Conservation (phyloP, 2,113 vertebrate genomes). For the Pontoporia blainvillei region DNA sequence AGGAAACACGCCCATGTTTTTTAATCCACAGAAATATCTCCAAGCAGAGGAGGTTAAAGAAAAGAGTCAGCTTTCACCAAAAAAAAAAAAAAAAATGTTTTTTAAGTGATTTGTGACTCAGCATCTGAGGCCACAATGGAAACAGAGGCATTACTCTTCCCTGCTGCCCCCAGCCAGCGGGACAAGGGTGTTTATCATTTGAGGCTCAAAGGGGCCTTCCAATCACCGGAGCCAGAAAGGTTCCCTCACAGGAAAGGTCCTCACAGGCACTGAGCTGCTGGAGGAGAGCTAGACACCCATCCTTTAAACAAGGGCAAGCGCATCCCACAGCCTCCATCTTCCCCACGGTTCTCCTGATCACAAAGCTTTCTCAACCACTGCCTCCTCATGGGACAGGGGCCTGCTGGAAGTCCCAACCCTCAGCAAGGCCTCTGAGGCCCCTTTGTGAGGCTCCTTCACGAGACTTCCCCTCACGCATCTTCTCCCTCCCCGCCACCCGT, state of each 20-base stretch:
- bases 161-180: not conserved
- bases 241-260: not conserved
- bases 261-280: not conserved
- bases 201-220: not conserved
- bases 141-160: not conserved
- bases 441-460: not conserved
- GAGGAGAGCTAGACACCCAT: not conserved
- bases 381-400: not conserved
- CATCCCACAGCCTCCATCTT: not conserved
- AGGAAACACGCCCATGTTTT: not conserved
- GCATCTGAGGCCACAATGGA: not conserved
- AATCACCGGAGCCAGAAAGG: not conserved
- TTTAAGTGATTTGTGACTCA: not conserved
- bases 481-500: not conserved
- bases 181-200: not conserved
- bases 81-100: not conserved
- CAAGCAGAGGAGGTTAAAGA: not conserved
- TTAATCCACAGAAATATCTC: not conserved
- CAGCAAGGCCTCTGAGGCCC: not conserved
- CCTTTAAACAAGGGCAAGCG: not conserved
- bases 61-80: not conserved
- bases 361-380: not conserved
- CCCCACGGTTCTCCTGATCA: not conserved
- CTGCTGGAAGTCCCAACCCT: not conserved
- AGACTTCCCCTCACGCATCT: fast-evolving